phyloP scores from a whole-genome alignment of 1,140 invertebrate genomes.

The Ostrea edulis region DNA sequence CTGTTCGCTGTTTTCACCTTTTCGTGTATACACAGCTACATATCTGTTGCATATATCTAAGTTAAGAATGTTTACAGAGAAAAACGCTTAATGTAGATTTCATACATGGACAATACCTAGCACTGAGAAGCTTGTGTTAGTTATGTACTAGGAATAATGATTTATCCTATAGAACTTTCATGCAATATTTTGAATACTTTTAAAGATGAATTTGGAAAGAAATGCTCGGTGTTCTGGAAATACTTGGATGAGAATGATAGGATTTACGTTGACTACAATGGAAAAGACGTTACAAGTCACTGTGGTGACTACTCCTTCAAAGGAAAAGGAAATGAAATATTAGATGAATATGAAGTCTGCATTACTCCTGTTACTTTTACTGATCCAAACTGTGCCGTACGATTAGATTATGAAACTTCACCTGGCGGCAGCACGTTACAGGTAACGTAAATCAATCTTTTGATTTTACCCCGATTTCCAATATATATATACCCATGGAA shows the following conservation, averaged over 20 bases:
- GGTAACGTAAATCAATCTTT: not conserved
- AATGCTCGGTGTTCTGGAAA: not conserved
- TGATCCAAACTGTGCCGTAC: not conserved
- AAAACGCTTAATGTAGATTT: too few relatives aligned
- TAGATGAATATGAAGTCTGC: constrained; percentile 10
- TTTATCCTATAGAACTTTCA: not conserved
- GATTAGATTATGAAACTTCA: not conserved
- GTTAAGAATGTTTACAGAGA: too few relatives aligned
- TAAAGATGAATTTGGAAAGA: not conserved
- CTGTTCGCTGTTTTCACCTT: too few relatives aligned
- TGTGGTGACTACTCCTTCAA: not conserved
- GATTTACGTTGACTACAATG: not conserved
- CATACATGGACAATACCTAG: too few relatives aligned
- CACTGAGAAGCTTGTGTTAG: too few relatives aligned
- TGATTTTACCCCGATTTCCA: not conserved
- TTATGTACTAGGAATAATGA: not conserved
- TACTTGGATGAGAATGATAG: not conserved
- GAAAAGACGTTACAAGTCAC: not conserved
- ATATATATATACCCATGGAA: too few relatives aligned
- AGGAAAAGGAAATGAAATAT: not conserved
- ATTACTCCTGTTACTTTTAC: not conserved
- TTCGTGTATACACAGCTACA: too few relatives aligned
- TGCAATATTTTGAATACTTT: too few relatives aligned
- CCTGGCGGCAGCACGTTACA: not conserved
- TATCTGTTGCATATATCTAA: too few relatives aligned